These are phyloP conservation scores for Oligia latruncula DNA, from an alignment of 2,888 invertebrate species.

Conservation along the genomic window DNA sequence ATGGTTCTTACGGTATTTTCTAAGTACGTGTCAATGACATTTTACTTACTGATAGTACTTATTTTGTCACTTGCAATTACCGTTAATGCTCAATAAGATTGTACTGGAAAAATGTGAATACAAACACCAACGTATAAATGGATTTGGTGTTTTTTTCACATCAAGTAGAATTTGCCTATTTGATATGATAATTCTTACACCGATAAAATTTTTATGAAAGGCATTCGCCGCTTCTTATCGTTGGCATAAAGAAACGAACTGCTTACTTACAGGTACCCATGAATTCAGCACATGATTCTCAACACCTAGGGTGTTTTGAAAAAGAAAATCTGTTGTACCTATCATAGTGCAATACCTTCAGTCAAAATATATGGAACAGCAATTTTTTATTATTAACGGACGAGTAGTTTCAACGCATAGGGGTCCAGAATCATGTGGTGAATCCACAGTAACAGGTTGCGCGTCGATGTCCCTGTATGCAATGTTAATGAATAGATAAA, in stretches of 20 bases:
- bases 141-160: conserved; percentile 20
- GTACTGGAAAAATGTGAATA: conserved; percentile 27
- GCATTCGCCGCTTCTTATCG: not conserved
- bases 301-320: no score
- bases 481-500: not conserved
- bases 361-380: no score
- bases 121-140: conserved; percentile 11
- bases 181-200: conserved; percentile 7
- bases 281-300: no score
- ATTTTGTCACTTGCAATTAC: conserved; percentile 46
- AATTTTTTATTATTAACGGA: no score
- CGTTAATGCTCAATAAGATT: conserved; percentile 54
- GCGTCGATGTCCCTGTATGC: not conserved
- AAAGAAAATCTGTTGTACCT: no score
- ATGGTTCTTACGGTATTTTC: conserved; percentile 69
- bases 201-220: conserved; percentile 1
- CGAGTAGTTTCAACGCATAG: no score
- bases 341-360: no score
- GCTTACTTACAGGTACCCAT: not conserved
- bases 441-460: no score
- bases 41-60: conserved; percentile 55
- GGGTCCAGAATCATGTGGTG: no score
- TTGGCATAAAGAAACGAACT: not conserved
- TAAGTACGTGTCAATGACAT: conserved; percentile 75
- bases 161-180: conserved; percentile 17